phyloP scores from a whole-genome alignment of 1,140 invertebrate species.

The Holotrichia oblita region DNA sequence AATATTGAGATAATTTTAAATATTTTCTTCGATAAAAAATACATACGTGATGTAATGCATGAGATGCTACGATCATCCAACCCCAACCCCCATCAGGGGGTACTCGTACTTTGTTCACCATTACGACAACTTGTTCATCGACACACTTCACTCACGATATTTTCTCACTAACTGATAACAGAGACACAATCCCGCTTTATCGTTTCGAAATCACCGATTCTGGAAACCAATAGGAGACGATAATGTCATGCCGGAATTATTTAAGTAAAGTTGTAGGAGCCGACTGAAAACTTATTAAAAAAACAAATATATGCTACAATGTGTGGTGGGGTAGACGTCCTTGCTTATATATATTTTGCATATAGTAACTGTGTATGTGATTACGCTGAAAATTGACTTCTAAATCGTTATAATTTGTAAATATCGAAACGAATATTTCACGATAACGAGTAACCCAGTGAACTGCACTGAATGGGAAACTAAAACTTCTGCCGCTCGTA shows the following conservation, averaged over 20 bases:
- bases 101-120: not conserved
- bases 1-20: no score
- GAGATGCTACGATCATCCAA: constrained; percentile 38
- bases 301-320: not conserved
- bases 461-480: not conserved
- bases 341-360: not conserved
- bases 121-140: not conserved
- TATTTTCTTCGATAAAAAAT: not conserved
- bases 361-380: constrained; percentile 5
- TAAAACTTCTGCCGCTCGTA: not conserved
- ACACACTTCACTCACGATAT: not conserved
- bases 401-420: not conserved
- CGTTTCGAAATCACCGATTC: not conserved
- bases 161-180: not conserved
- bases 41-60: constrained; percentile 39
- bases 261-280: not conserved
- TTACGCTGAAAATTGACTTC: not conserved
- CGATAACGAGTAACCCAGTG: not conserved
- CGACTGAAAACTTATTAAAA: constrained; percentile 34
- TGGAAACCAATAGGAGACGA: not conserved
- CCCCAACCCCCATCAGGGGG: constrained; percentile 41
- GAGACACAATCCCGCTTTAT: not conserved
- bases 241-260: not conserved
- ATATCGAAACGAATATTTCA: not conserved
- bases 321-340: constrained; percentile 10